Base-by-base conservation (phyloP, 1,140 invertebrate genomes). In the Musca vetustissima region DNA sequence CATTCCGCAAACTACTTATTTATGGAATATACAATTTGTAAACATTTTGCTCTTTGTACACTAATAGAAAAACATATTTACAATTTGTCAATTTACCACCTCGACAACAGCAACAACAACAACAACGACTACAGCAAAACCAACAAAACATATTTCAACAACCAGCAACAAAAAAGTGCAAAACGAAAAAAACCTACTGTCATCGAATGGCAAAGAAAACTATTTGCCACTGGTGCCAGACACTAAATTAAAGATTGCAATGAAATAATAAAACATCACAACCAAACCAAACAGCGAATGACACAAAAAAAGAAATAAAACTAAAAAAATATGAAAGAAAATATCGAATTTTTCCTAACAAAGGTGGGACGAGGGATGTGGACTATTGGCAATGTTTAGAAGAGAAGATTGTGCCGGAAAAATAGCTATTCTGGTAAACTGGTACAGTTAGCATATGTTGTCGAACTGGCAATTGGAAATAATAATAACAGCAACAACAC, bases 231-330 rank as follows among this genome's bases (percentile, higher is more conserved):
- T 61, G 57, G 57, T 61, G 57, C 57, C 57, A 61, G 57, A 61
- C 57, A 61, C 57, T 61, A 61, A 61, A 61, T 61, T 61, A 61
- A 61, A 61, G 57, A 61, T 61, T 61, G 57, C 57, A 28, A 61
- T 61, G 36, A n/a, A 43, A 36, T 57, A 43, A 36, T 57, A 57
- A 57, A 57, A 57, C 24, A 57, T 57, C 13, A 11, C 36, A 6
- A 13, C 6, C 36, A 43, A 43, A 43, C 36, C 36, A 43, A 43
- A 43, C n/a, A 28, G 53, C 14, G 24, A 57, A 57, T 7, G 15
- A 57, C 52, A 24, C 22, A 55, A 9, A 22, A 59, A n/a, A 32
- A 15, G 9, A 59, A 43, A 19, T 1, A 59, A 59, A 61, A 61
- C 11, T 28, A 17, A 11, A 61, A 61, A 55, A 21, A 61, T 61